Evolutionary conservation across 92 coral and sea anemone species (phyloP), one percentile per base, ranked within the genome.

Genomic region (Phymanthus crucifer): DNA sequence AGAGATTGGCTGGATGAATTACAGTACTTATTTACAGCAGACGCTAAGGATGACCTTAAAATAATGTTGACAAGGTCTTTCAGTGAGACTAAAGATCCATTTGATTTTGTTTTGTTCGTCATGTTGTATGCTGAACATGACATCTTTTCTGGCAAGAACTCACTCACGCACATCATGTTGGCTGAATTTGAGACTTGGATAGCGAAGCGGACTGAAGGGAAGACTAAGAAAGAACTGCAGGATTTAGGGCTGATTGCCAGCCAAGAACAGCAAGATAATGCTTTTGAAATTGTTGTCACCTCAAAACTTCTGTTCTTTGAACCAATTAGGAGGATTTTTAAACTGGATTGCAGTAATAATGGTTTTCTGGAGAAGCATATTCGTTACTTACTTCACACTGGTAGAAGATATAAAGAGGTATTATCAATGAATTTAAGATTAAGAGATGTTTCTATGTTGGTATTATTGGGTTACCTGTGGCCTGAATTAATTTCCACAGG

Each of bases 331-430:
- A 95, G 90, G 71, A 78, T 90, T 21, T 95, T 79, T 82, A 84
- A 93, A 70, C 94, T 95, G 58, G 98, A 95, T 37, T 77, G 91
- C 69, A 88, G 83, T n/a, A 88, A 91, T 31, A 95, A 95, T 78
- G 87, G 91, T 32, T 95, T 86, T 83, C 85, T 95, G 31, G 90
- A 94, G 71, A 86, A 90, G 71, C 99, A 95, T 75, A 72, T 95
- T 4, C 54, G 93, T 48, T 95, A 86, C 80, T 81, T 90, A 48
- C 77, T 95, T 80, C 90, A 89, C 69, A 88, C 94, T 74, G 90
- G 86, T 52, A 89, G 79, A 70, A 85, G 84, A 75, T 93, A 93
- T 70, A 95, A 89, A 76, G 99, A 95, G 91, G 98, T 95, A n/a
- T n/a, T n/a, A 27, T 14, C 31, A 61, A 16, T 61, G 68, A 61